A percentile compares a stretch with the other conserved stretches of the same genome.
Evolutionary conservation across 1,140 invertebrate species (phyloP).

Genomic region (Hylyphantes graminicola): DNA sequence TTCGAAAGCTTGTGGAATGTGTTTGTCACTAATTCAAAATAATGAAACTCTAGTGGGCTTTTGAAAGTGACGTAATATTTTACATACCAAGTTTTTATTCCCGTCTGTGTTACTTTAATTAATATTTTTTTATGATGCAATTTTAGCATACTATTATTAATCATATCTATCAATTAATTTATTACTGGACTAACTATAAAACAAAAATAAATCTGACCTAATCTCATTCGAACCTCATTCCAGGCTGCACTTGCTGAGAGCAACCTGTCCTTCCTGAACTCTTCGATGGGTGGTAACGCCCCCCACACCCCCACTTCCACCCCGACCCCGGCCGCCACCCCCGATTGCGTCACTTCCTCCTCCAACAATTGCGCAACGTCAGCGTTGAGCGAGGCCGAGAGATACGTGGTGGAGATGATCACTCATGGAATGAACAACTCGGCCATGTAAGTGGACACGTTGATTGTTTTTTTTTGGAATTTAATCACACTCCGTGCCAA

Average conservation of each 20-base stretch:
- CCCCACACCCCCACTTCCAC: constrained; percentile 50
- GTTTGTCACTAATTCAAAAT: too few species aligned
- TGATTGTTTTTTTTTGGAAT: not conserved
- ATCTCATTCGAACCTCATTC: constrained; percentile 63
- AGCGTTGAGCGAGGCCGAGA: constrained; percentile 53
- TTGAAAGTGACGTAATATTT: too few species aligned
- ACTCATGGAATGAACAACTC: constrained; percentile 51
- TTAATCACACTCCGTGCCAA: too few species aligned
- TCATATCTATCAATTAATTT: too few species aligned
- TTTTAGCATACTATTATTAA: too few species aligned
- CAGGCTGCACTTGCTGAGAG: constrained; percentile 77
- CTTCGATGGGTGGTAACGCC: constrained; percentile 61
- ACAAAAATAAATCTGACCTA: too few species aligned
- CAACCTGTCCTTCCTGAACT: constrained; percentile 73
- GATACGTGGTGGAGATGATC: constrained; percentile 58
- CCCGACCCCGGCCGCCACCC: constrained; percentile 50
- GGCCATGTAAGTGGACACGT: constrained; percentile 12
- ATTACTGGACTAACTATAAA: too few species aligned
- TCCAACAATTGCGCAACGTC: constrained; percentile 27
- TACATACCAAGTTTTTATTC: too few species aligned
- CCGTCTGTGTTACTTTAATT: too few species aligned
- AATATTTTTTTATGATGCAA: too few species aligned
- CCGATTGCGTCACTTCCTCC: constrained; percentile 46
- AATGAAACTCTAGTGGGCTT: too few species aligned
- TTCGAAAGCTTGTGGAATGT: too few species aligned